Evolutionary conservation across 2,888 invertebrate genomes (phyloP), one percentile per base, ranked within the genome.

Genomic region (Thera britannica): DNA sequence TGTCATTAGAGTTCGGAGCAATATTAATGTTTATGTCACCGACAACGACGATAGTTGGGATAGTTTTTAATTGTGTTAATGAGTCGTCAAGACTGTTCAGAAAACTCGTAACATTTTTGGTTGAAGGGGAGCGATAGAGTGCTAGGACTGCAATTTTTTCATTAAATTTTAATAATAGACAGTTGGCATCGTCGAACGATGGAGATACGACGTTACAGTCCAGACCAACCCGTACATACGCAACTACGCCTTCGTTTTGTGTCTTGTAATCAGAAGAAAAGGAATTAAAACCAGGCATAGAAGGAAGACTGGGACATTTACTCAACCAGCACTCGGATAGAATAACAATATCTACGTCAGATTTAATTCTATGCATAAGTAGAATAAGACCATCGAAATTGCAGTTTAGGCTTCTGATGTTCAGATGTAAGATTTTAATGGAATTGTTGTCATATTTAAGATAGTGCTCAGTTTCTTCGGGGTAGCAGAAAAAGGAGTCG

Each of bases 311-410:
- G n/a, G 49, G 49, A 49, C 49, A 49, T 12, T 49, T 49, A 49
- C 49, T 49, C 12, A 49, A 49, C 49, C 49, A 49, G 49, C 49
- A 49, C n/a, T 49, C 49, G 4, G 49, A 49, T 12, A 49, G 49
- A 12, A 49, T 49, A 1, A 49, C 12, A 49, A 49, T 49, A 6
- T 49, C 49, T 12, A 49, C 12, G 3, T 12, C 12, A 1, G 49
- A 12, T 12, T 12, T 49, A 49, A 49, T 49, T 49, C 49, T 49
- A 4, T 12, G 12, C 49, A 49, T 49, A 49, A 49, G 49, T 6
- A 49, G 12, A 4, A 2, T 12, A 3, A 49, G 49, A 12, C 12
- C 12, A 49, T 49, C 12, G 6, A 49, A 49, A 49, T 49, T 49
- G 5, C 49, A 49, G 4, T 12, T 49, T 12, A 49, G 2, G 11